A percentile compares a stretch with the other conserved stretches of the same genome.
Evolutionary conservation across 30 jellyfish, hydroid and myxozoan genomes (phyloP).

Genomic region (Catostylus mosaicus): DNA sequence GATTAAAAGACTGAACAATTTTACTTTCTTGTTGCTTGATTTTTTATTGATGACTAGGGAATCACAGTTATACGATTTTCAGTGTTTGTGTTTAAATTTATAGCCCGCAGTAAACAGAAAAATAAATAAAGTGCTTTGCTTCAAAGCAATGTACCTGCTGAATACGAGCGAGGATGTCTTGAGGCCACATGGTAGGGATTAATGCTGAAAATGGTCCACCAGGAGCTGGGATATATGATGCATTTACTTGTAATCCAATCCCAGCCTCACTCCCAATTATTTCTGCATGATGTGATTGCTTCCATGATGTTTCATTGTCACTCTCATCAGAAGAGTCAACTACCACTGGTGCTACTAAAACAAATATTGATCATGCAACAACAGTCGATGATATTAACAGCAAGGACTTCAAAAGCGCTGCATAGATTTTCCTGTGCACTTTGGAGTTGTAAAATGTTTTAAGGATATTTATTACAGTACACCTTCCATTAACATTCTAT

Average conservation of each 20-base stretch:
- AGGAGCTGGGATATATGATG: conserved; percentile 82
- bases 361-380: not conserved
- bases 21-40: too few species aligned
- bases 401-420: not conserved
- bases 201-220: conserved; percentile 99
- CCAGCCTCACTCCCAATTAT: conserved; percentile 97
- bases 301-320: conserved; percentile 86
- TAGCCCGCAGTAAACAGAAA: too few species aligned
- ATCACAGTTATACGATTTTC: too few species aligned
- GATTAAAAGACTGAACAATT: too few species aligned
- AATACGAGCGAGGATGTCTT: conserved; percentile 88
- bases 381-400: not conserved
- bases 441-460: not conserved
- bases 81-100: too few species aligned
- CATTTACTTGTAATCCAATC: conserved; percentile 77
- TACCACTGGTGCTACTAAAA: conserved; percentile 80
- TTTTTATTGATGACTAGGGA: too few species aligned
- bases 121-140: too few species aligned
- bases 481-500: not conserved
- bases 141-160: conserved; percentile 87
- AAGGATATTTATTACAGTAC: not conserved
- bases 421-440: not conserved
- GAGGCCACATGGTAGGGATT: conserved; percentile 99
- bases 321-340: conserved; percentile 96
- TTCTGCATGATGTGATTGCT: conserved; percentile 45